Percentiles rank a stretch among this genome's conserved stretches.
Evolutionary conservation across 2,113 vertebrate genomes (phyloP).

Genomic region (Microtus oregoni): DNA sequence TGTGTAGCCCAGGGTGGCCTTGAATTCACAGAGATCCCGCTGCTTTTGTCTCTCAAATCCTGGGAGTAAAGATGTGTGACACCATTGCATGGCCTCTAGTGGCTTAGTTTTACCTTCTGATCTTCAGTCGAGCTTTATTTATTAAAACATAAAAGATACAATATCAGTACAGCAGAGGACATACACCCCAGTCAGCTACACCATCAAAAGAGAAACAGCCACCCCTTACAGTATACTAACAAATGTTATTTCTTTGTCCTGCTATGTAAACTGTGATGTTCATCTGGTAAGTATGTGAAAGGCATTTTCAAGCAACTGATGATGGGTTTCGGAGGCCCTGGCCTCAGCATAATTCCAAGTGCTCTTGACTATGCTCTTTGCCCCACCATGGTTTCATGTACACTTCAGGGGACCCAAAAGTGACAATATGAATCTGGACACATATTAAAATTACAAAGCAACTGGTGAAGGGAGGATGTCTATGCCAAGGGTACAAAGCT

Average conservation of each 20-base stretch:
- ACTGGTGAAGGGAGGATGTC: background rate
- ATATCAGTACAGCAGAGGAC: background rate
- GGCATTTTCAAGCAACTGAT: too few relatives aligned
- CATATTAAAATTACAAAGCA: slow-evolving; percentile 30
- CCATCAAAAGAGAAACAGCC: background rate
- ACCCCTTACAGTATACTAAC: background rate
- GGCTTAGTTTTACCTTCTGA: too few relatives aligned
- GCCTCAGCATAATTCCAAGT: background rate
- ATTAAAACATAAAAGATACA: too few relatives aligned
- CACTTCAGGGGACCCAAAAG: slow-evolving; percentile 2
- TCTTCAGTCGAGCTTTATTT: too few relatives aligned
- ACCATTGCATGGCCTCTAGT: too few relatives aligned
- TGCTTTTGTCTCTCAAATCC: too few relatives aligned
- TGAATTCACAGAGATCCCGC: too few relatives aligned
- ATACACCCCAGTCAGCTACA: background rate
- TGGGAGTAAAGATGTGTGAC: too few relatives aligned
- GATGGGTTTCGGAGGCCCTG: background rate
- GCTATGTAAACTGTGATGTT: background rate
- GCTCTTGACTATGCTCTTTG: background rate
- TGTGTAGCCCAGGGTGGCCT: too few relatives aligned
- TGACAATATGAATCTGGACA: background rate
- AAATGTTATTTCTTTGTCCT: background rate
- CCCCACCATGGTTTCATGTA: background rate
- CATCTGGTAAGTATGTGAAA: background rate
- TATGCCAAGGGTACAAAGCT: background rate